These are phyloP conservation scores for Antechinus stuartii DNA, from an alignment of 2,113 vertebrate species.

Conservation along the genomic window DNA sequence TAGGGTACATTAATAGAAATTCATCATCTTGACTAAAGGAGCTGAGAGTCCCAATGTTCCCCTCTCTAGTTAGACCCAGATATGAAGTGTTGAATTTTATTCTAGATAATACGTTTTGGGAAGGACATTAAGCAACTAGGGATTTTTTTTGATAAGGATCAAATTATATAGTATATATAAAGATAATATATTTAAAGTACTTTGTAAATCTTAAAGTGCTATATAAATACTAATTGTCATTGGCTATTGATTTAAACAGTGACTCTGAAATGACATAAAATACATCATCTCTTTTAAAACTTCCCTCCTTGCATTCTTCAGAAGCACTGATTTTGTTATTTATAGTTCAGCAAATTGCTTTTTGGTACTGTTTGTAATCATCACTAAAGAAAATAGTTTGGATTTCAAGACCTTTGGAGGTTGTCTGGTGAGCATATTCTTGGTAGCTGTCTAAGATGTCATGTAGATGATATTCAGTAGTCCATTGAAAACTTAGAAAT, in stretches of 20 bases:
- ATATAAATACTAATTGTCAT: neutral
- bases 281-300: neutral
- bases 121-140: neutral
- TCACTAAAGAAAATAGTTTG: neutral
- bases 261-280: neutral
- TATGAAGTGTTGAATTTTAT: neutral
- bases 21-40: neutral
- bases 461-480: neutral
- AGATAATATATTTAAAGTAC: neutral
- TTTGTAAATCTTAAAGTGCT: neutral
- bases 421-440: neutral
- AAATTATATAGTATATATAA: neutral
- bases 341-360: neutral
- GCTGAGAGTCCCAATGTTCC: neutral
- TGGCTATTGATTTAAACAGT: neutral
- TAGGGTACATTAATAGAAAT: neutral
- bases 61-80: neutral
- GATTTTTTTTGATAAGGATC: neutral
- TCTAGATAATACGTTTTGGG: neutral
- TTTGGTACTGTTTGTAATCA: neutral
- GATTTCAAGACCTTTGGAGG: neutral
- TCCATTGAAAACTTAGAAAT: neutral
- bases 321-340: neutral
- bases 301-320: neutral
- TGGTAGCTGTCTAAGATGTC: neutral